These are phyloP conservation scores for Platycnemis pennipes DNA, from an alignment of 2,888 invertebrate genomes.

Conservation along the genomic window DNA sequence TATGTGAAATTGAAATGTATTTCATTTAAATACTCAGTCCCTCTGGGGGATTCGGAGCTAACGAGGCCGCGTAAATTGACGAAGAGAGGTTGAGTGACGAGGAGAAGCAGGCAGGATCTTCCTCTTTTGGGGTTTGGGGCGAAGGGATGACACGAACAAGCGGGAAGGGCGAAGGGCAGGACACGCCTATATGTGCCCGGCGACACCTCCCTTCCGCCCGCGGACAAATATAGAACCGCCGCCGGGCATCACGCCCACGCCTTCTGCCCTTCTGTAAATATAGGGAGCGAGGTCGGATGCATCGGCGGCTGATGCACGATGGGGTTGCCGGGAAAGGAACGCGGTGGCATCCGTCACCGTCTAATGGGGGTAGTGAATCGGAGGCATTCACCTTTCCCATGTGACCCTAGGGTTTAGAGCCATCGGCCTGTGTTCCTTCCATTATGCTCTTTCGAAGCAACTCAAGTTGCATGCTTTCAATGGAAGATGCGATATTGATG, in stretches of 20 bases:
- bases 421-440: too few relatives aligned
- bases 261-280: not conserved
- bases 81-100: not conserved
- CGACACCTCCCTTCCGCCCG: not conserved
- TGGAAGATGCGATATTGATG: too few relatives aligned
- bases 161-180: not conserved
- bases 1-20: too few relatives aligned
- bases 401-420: too few relatives aligned
- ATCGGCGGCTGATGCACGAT: not conserved
- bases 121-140: not conserved
- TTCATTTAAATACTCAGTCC: too few relatives aligned
- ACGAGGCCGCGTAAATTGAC: too few relatives aligned
- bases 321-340: not conserved
- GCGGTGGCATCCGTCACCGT: too few relatives aligned
- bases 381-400: too few relatives aligned
- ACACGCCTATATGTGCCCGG: not conserved
- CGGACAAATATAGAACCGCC: not conserved
- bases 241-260: not conserved
- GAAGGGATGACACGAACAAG: not conserved
- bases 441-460: too few relatives aligned
- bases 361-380: too few relatives aligned
- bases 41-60: too few relatives aligned
- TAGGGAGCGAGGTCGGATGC: conserved; percentile 3
- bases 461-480: too few relatives aligned
- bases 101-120: not conserved